Conservation (phyloP, 2,888 invertebrate genomes). For the Macrophya alboannulata region DNA sequence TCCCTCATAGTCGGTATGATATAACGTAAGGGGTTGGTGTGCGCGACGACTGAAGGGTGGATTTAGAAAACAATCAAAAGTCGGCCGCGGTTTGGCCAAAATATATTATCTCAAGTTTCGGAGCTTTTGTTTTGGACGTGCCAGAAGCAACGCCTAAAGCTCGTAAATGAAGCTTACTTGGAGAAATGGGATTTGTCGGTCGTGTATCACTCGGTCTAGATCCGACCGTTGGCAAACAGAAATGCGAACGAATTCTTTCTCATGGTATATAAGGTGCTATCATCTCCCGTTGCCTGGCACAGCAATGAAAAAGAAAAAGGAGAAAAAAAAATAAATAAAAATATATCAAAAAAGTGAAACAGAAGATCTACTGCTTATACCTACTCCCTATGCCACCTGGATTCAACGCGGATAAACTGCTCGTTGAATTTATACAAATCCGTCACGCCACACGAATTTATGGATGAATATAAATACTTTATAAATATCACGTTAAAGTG, state of each 20-base stretch:
- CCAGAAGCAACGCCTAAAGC: slow-evolving; percentile 3
- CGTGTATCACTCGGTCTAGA: slow-evolving; percentile 48
- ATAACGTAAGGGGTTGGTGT: neutral
- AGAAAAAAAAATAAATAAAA: neutral
- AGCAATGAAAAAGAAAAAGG: neutral
- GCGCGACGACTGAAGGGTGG: neutral
- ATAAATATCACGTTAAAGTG: neutral
- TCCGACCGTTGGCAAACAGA: neutral
- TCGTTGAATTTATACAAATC: slow-evolving; percentile 14
- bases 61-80: slow-evolving; percentile 40
- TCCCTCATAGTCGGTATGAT: neutral
- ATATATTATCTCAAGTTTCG: slow-evolving; percentile 37
- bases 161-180: slow-evolving; percentile 47
- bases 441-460: neutral
- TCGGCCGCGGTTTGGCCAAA: neutral
- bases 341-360: neutral
- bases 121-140: slow-evolving; percentile 20
- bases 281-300: neutral
- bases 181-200: slow-evolving; percentile 41
- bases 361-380: neutral
- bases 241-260: slow-evolving; percentile 32
- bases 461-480: neutral
- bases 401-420: slow-evolving; percentile 29
- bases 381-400: neutral
- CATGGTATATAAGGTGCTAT: neutral